Percentiles rank a stretch among this genome's conserved stretches.
Conservation (phyloP, 2,797 vertebrate genomes). For the Buphagus erythrorhynchus region DNA sequence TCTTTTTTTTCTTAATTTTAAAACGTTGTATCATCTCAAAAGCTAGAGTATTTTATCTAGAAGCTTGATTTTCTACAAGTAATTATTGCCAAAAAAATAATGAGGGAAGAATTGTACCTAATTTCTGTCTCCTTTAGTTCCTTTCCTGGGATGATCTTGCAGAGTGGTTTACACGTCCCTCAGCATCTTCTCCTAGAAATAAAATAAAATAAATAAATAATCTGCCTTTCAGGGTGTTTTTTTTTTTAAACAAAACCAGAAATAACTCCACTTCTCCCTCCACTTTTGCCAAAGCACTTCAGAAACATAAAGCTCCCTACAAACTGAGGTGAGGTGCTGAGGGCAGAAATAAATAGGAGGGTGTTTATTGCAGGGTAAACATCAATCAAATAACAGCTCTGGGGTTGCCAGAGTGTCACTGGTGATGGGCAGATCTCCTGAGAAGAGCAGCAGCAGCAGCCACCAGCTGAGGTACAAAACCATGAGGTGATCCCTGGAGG, state of each 20-base stretch:
- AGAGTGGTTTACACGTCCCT: not conserved
- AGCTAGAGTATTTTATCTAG: not conserved
- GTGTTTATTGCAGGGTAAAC: not conserved
- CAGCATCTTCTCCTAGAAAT: not conserved
- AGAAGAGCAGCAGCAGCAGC: not conserved
- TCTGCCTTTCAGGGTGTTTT: not conserved
- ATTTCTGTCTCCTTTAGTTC: not conserved
- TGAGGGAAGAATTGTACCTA: not conserved
- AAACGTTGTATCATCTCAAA: not conserved
- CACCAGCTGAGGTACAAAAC: rapidly evolving
- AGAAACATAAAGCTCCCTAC: not conserved
- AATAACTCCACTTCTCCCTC: not conserved
- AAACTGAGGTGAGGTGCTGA: not conserved
- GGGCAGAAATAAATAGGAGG: not conserved
- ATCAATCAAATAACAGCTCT: not conserved
- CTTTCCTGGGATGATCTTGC: not conserved
- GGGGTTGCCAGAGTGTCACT: not conserved
- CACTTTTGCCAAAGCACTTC: not conserved
- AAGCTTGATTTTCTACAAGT: not conserved
- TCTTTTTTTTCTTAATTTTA: not conserved
- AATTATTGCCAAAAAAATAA: not conserved
- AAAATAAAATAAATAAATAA: not conserved
- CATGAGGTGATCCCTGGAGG: rapidly evolving
- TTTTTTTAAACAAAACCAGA: not conserved
- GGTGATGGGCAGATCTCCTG: not conserved